A percentile compares a stretch with the other conserved stretches of the same genome.
Evolutionary conservation across 2,113 vertebrate genomes (phyloP).

Genomic region (Phyllostomus discolor): DNA sequence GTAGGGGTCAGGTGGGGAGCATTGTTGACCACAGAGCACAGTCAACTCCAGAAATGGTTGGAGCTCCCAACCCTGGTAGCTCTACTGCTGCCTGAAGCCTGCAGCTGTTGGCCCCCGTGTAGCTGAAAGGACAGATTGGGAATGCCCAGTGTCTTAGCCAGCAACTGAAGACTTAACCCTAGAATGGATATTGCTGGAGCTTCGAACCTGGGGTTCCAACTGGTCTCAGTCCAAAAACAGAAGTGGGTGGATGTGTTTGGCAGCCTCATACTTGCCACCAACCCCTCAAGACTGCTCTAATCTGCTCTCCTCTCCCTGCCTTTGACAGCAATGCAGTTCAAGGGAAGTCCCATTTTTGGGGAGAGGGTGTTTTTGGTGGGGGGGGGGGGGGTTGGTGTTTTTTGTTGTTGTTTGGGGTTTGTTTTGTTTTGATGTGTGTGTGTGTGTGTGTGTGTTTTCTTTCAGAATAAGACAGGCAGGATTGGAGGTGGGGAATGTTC

Average conservation of each 20-base stretch:
- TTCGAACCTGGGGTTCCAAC: neutral
- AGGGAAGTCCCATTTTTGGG: no score
- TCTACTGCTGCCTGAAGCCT: neutral
- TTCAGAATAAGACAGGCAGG: neutral
- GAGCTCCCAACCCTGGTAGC: conserved; percentile 34
- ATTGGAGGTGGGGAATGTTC: neutral
- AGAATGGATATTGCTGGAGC: neutral
- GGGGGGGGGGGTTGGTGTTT: no score
- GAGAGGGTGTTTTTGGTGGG: no score
- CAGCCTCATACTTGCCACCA: neutral
- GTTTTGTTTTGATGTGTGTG: no score
- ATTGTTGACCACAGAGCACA: neutral
- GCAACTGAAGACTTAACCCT: conserved; percentile 27
- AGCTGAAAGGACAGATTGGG: conserved; percentile 23
- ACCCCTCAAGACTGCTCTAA: neutral
- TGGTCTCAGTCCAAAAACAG: neutral
- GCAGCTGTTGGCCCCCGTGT: conserved; percentile 13
- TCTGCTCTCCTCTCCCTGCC: neutral
- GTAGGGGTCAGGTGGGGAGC: neutral
- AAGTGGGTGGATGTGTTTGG: neutral
- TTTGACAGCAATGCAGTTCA: no score
- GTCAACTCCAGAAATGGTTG: conserved; percentile 28
- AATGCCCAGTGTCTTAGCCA: conserved; percentile 41
- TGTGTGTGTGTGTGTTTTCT: no score
- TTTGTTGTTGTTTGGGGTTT: no score